These are phyloP conservation scores for Sterna hirundo DNA, from an alignment of 2,113 vertebrate species.

Conservation along the genomic window DNA sequence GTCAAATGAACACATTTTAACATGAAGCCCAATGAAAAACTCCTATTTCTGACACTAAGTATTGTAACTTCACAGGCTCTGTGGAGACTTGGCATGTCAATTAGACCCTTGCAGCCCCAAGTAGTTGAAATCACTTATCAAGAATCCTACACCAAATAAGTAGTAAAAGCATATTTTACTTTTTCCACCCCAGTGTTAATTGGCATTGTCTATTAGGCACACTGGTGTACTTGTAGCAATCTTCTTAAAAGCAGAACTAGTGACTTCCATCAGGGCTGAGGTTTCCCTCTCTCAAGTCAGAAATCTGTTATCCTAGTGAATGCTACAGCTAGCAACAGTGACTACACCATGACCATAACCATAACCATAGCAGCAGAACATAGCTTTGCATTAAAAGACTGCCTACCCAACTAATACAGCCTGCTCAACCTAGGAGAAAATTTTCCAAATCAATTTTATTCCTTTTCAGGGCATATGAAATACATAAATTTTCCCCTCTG, in stretches of 20 bases:
- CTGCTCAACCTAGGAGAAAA: background rate
- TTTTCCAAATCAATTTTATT: background rate
- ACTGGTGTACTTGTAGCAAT: background rate
- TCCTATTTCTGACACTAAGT: background rate
- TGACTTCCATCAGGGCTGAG: background rate
- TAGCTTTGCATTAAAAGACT: background rate
- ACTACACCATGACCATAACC: background rate
- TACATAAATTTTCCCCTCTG: background rate
- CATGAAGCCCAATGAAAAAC: background rate
- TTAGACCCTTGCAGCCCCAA: background rate
- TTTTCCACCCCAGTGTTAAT: background rate
- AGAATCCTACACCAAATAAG: background rate
- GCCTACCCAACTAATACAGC: background rate
- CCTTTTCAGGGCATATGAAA: background rate
- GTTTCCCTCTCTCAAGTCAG: background rate
- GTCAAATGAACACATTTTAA: background rate
- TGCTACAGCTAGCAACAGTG: background rate
- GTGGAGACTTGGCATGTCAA: background rate
- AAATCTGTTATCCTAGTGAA: background rate
- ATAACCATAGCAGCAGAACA: background rate
- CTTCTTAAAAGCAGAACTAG: background rate
- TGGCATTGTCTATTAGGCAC: background rate
- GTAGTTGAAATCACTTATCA: background rate
- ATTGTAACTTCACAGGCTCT: background rate
- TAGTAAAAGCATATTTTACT: background rate